These are phyloP conservation scores for Archilochus colubris DNA, from an alignment of 2,113 vertebrate species.

Conservation along the genomic window DNA sequence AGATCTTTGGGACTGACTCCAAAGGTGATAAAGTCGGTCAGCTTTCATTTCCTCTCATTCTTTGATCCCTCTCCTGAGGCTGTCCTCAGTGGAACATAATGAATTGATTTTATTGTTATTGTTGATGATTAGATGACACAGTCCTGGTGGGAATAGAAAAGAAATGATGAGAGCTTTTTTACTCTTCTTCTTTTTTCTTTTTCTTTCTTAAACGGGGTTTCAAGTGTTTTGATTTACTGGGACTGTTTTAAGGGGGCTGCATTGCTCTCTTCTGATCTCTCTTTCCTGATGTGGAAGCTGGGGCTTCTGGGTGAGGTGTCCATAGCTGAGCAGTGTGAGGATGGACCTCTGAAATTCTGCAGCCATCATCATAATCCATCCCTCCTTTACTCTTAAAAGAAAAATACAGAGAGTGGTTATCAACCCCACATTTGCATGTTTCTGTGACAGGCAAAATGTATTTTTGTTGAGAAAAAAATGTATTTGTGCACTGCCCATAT, in stretches of 20 bases:
- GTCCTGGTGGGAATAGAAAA: not conserved
- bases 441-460: not conserved
- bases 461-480: not conserved
- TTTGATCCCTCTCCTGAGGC: conserved; percentile 58
- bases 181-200: not conserved
- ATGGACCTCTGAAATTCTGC: not conserved
- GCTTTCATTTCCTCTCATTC: conserved; percentile 62
- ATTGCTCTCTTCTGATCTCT: not conserved
- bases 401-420: not conserved
- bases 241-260: not conserved
- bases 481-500: not conserved
- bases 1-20: conserved; percentile 55
- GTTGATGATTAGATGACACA: conserved; percentile 21
- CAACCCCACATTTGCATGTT: not conserved
- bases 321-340: not conserved
- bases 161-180: rapidly evolving
- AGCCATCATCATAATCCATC: not conserved
- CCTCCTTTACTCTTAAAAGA: not conserved
- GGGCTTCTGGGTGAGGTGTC: not conserved
- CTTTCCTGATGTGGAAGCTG: not conserved
- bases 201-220: not conserved
- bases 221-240: not conserved
- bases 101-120: conserved; percentile 65
- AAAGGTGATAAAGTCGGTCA: conserved; percentile 60
- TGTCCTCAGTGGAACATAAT: conserved; percentile 29